Evolutionary conservation across 2,888 invertebrate species (phyloP).

Genomic region (Crossocerus cetratus): DNA sequence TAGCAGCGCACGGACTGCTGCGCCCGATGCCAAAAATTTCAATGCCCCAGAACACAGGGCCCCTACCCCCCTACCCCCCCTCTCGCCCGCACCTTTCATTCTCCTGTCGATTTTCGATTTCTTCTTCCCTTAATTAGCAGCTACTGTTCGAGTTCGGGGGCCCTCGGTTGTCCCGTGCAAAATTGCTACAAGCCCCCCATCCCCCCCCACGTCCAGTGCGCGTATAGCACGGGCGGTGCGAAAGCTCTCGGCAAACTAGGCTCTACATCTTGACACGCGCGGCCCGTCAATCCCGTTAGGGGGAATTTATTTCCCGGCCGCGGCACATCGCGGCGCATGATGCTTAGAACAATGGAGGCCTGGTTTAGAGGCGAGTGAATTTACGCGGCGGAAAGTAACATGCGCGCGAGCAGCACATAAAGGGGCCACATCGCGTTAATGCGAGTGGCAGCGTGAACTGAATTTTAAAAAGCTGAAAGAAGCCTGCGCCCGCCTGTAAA

Average conservation of each 20-base stretch:
- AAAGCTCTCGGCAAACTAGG: conserved; percentile 15
- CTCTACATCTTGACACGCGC: conserved; percentile 5
- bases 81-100: not conserved
- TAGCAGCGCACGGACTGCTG: not conserved
- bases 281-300: not conserved
- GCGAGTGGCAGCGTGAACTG: too few relatives aligned
- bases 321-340: conserved; percentile 26
- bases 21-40: conserved; percentile 1
- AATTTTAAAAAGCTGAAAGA: too few relatives aligned
- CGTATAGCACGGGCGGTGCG: too few relatives aligned
- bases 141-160: not conserved
- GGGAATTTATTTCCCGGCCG: conserved; percentile 28
- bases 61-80: too few relatives aligned
- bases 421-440: too few relatives aligned
- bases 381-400: conserved; percentile 10
- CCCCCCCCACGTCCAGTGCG: conserved; percentile 15
- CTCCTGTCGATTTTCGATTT: not conserved
- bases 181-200: not conserved
- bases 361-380: conserved; percentile 38
- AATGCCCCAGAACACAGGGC: not conserved
- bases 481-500: too few relatives aligned
- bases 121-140: not conserved
- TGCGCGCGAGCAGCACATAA: too few relatives aligned
- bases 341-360: conserved; percentile 41
- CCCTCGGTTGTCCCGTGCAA: too few relatives aligned